These are phyloP conservation scores for Rhodophaea formosa DNA, from an alignment of 2,888 invertebrate species.

Conservation along the genomic window DNA sequence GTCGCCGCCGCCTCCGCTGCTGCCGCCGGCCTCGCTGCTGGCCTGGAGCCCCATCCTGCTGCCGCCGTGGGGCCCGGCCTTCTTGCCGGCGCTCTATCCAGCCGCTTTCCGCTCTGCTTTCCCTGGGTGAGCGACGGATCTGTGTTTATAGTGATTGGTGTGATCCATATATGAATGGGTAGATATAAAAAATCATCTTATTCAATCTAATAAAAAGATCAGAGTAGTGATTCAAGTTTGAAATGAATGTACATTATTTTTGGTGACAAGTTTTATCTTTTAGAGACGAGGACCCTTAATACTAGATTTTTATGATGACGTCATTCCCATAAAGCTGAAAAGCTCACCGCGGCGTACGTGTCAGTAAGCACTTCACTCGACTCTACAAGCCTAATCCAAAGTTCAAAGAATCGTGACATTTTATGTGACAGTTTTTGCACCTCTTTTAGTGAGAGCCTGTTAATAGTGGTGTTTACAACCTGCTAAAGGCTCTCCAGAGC, in stretches of 20 bases:
- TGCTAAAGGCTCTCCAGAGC: slow-evolving; percentile 55
- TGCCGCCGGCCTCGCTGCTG: slow-evolving; percentile 83
- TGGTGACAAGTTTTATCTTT: no score
- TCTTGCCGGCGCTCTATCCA: slow-evolving; percentile 86
- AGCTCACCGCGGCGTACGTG: slow-evolving; percentile 15
- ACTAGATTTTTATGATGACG: not conserved
- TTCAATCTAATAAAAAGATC: not conserved
- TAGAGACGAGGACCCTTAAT: no score
- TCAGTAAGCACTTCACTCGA: slow-evolving; percentile 18
- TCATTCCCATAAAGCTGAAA: not conserved
- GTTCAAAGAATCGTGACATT: slow-evolving; percentile 39
- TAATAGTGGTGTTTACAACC: slow-evolving; percentile 77
- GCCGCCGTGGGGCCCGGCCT: slow-evolving; percentile 88
- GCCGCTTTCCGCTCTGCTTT: slow-evolving; percentile 86
- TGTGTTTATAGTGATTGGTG: slow-evolving; percentile 26
- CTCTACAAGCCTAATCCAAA: slow-evolving; percentile 20
- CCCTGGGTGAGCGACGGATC: slow-evolving; percentile 83
- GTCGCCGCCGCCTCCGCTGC: slow-evolving; percentile 67
- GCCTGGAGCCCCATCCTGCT: slow-evolving; percentile 88
- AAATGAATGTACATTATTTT: no score
- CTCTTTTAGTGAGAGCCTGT: slow-evolving; percentile 57
- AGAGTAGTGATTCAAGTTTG: not conserved
- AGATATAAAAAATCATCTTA: not conserved
- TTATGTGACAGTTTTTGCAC: slow-evolving; percentile 58
- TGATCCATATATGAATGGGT: slow-evolving; percentile 1